phyloP scores from a whole-genome alignment of 2,113 vertebrate species.

The Vireo altiloquus region DNA sequence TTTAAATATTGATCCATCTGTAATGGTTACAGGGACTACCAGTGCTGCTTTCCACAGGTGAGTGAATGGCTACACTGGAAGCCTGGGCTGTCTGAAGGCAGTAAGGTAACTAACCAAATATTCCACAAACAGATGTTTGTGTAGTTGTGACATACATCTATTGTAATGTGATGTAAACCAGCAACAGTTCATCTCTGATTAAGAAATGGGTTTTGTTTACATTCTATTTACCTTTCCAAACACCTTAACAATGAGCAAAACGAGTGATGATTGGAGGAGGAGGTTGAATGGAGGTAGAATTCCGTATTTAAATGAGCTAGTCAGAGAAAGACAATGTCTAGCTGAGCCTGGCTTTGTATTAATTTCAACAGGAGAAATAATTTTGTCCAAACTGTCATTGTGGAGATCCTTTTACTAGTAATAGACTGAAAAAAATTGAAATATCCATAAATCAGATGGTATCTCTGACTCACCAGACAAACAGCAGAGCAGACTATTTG shows the following conservation, averaged over 20 bases:
- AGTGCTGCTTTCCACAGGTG: background rate
- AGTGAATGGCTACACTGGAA: background rate
- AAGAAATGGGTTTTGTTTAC: background rate
- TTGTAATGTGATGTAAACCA: background rate
- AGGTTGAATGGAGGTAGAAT: background rate
- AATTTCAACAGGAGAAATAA: background rate
- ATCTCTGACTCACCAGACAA: slow-evolving; percentile 58
- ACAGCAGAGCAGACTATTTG: background rate
- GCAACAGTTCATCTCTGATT: background rate
- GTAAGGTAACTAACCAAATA: background rate
- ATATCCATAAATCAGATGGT: slow-evolving; percentile 31
- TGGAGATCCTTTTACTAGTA: slow-evolving; percentile 2
- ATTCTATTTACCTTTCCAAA: background rate
- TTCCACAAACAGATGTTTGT: background rate
- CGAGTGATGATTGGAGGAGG: background rate
- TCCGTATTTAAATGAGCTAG: background rate
- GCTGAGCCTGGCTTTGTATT: background rate
- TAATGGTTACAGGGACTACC: background rate
- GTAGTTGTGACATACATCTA: background rate
- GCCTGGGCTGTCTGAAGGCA: background rate
- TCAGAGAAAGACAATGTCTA: background rate
- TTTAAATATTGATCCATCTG: background rate
- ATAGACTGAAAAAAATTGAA: background rate
- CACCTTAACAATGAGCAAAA: background rate
- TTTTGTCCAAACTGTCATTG: background rate